These are phyloP conservation scores for Parnassius smintheus DNA, from an alignment of 2,888 invertebrate genomes.

Conservation along the genomic window DNA sequence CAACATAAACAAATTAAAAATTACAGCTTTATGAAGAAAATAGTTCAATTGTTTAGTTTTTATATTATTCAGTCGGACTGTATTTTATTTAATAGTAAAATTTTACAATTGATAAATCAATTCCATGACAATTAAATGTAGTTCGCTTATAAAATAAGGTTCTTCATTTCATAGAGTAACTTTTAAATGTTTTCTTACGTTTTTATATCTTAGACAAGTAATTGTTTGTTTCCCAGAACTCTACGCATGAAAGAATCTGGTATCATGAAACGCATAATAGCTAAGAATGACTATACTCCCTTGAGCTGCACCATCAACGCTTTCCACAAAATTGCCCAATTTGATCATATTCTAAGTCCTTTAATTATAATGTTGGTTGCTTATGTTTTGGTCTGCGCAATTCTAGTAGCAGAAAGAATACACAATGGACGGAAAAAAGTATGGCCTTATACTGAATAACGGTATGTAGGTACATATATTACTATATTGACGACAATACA, in stretches of 20 bases:
- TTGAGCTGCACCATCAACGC: conserved; percentile 33
- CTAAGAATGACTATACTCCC: conserved; percentile 28
- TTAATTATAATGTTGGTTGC: conserved; percentile 35
- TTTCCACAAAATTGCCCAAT: conserved; percentile 31
- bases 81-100: too few relatives aligned
- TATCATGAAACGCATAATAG: conserved; percentile 31
- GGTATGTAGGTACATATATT: neutral
- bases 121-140: too few relatives aligned
- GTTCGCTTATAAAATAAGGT: too few relatives aligned
- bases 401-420: conserved; percentile 44
- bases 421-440: conserved; percentile 38
- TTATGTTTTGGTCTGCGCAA: conserved; percentile 35
- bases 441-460: conserved; percentile 45
- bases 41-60: too few relatives aligned
- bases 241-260: conserved; percentile 50
- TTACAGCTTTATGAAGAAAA: too few relatives aligned
- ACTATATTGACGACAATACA: too few relatives aligned
- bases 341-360: conserved; percentile 44
- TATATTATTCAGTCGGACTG: too few relatives aligned
- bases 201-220: neutral
- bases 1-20: too few relatives aligned
- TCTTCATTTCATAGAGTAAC: too few relatives aligned
- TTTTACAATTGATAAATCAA: too few relatives aligned
- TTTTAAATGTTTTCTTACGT: too few relatives aligned
- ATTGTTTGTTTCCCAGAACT: conserved; percentile 39